Conservation (phyloP, 2,113 vertebrate species). For the Peucedramus taeniatus region DNA sequence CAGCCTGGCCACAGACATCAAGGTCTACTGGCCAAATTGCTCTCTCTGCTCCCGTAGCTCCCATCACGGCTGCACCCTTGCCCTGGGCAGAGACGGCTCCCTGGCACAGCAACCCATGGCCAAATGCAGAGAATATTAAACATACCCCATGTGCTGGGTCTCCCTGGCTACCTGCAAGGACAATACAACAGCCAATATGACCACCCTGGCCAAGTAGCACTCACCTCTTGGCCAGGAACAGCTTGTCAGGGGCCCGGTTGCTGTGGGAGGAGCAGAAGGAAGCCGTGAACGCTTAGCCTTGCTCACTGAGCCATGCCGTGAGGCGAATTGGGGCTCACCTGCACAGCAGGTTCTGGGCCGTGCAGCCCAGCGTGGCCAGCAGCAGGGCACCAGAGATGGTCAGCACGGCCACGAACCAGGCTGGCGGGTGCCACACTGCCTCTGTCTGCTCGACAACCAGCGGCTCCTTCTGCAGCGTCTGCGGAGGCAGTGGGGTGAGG, state of each 20-base stretch:
- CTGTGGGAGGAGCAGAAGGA: neutral
- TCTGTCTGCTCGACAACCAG: slow-evolving; percentile 14
- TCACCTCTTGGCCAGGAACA: slow-evolving; percentile 20
- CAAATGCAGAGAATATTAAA: neutral
- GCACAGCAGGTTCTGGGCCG: neutral
- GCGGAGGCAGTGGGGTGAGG: neutral
- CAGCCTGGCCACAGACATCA: accelerated
- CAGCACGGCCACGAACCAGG: slow-evolving; percentile 75
- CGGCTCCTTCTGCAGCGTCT: neutral
- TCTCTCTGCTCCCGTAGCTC: neutral
- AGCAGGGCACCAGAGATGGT: slow-evolving; percentile 56
- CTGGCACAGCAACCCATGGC: accelerated
- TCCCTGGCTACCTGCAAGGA: neutral
- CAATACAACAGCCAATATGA: accelerated
- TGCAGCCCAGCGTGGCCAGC: slow-evolving; percentile 47
- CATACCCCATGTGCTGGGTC: accelerated
- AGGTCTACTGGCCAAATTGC: accelerated
- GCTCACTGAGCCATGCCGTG: accelerated
- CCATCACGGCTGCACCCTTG: neutral
- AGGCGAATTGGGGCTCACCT: slow-evolving; percentile 3
- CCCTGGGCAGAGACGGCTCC: accelerated
- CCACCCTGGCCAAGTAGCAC: accelerated
- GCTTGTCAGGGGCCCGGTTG: neutral
- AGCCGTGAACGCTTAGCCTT: neutral
- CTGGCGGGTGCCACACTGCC: slow-evolving; percentile 59